These are phyloP conservation scores for Aleiodes leptofemur DNA, from an alignment of 2,888 invertebrate species.

Conservation along the genomic window DNA sequence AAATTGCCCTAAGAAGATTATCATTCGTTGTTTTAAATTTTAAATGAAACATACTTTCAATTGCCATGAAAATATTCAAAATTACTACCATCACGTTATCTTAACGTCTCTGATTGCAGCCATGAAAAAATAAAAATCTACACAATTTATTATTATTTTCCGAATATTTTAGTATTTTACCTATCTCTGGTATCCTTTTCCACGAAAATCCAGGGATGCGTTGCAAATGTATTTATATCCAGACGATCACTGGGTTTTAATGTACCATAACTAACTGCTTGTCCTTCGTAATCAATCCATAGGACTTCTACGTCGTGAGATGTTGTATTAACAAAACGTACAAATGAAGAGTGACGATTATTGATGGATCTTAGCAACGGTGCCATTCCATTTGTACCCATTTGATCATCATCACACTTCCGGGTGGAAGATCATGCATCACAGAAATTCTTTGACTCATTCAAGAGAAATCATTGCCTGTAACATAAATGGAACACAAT, in stretches of 20 bases:
- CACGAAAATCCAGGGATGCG: conserved; percentile 91
- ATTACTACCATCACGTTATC: background rate
- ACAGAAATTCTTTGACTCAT: background rate
- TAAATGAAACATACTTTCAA: too few relatives aligned
- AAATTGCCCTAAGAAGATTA: too few relatives aligned
- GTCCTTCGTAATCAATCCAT: conserved; percentile 88
- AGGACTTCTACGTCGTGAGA: conserved; percentile 79
- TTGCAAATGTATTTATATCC: conserved; percentile 85
- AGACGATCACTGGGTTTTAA: conserved; percentile 78
- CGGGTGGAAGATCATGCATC: background rate
- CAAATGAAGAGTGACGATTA: conserved; percentile 73
- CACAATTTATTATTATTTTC: background rate
- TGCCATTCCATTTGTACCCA: conserved; percentile 50
- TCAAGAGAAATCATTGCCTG: background rate
- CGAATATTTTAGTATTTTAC: conserved; percentile 55
- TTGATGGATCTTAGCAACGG: conserved; percentile 63
- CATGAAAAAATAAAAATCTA: background rate
- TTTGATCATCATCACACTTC: conserved; percentile 43
- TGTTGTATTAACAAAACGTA: conserved; percentile 81
- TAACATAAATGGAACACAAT: background rate
- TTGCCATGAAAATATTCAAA: background rate
- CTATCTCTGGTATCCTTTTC: conserved; percentile 83
- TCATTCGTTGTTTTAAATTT: too few relatives aligned
- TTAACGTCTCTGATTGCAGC: background rate
- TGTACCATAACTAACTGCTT: conserved; percentile 79